These are phyloP conservation scores for Nebria salina DNA, from an alignment of 2,888 invertebrate species.

Conservation along the genomic window DNA sequence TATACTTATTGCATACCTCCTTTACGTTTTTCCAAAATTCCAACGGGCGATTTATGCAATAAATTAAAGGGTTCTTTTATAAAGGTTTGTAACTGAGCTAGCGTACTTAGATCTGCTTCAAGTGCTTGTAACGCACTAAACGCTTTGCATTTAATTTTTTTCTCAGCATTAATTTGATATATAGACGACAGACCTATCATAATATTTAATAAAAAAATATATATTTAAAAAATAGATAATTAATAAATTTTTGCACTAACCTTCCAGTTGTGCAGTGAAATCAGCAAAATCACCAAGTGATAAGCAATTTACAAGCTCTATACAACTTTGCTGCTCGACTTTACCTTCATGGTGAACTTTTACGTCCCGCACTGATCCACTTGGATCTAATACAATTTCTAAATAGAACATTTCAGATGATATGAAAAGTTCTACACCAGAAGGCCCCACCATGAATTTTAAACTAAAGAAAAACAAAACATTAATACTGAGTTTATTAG, in stretches of 20 bases:
- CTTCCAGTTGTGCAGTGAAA: slow-evolving; percentile 92
- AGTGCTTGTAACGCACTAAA: slow-evolving; percentile 91
- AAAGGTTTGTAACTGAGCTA: slow-evolving; percentile 81
- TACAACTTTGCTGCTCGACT: slow-evolving; percentile 84
- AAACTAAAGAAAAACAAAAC: slow-evolving; percentile 65
- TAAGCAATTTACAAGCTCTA: slow-evolving; percentile 85
- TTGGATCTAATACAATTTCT: slow-evolving; percentile 86
- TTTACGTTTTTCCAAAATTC: slow-evolving; percentile 81
- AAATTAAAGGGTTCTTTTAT: slow-evolving; percentile 77
- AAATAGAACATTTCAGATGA: slow-evolving; percentile 97
- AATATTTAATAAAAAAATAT: neutral
- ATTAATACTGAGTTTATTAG: too few relatives aligned
- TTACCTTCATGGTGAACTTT: slow-evolving; percentile 92
- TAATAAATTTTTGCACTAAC: slow-evolving; percentile 24
- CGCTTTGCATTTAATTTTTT: slow-evolving; percentile 93
- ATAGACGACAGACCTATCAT: slow-evolving; percentile 79
- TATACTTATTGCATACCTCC: slow-evolving; percentile 70
- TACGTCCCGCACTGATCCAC: slow-evolving; percentile 88
- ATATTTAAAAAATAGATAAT: neutral
- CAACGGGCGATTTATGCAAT: slow-evolving; percentile 90
- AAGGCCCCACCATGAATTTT: slow-evolving; percentile 86
- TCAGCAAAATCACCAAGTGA: slow-evolving; percentile 89
- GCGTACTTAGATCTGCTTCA: slow-evolving; percentile 85
- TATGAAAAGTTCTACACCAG: slow-evolving; percentile 85
- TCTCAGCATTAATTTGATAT: slow-evolving; percentile 93